Base-by-base conservation (phyloP, 2,888 invertebrate genomes). In the Dolichomitus sp. region DNA sequence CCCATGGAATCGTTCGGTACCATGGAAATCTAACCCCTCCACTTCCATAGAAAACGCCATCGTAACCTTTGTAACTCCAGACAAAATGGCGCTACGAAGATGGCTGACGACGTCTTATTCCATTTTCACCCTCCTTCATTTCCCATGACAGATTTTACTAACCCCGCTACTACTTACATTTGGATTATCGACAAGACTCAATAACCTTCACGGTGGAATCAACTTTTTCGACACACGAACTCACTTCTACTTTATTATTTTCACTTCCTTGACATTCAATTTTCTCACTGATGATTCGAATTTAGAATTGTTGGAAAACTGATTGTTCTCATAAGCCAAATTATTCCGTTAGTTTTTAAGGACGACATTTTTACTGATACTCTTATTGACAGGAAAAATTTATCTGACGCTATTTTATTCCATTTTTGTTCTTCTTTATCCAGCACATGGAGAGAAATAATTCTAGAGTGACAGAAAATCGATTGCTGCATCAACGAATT, bases 31-130 rank as follows among this genome's bases (percentile, higher is more conserved):
- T 79, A 78, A 74, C 76, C 69, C 68, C 73, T 73, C 73, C 82
- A 23, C 2, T 2, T 76, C 69, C 75, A 33, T 37, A 19, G 70
- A 61, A 69, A 68, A 75, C 37, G 65, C 61, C 54, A 59, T 70
- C 65, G 63, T 89, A 85, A 88, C 86, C 87, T 89, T 89, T 88
- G 85, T 85, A 74, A 85, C 84, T 69, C 75, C 88, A 76, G 82
- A 89, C 90, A 93, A 93, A 93, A 93, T 93, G 93, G 93, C 93
- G 92, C 30, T 30, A 69, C 61, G 70, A 88, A 89, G 85, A 92
- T 90, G 91, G 92, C 88, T 73, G 87, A 27, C 75, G 30, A 19
- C 9, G 61, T 70, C 75, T 80, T 66, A 33, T 78, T 83, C 69
- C 57, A 77, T 77, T 72, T 63, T 48, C 27, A 59, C 72, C 66